Evolutionary conservation across 1,140 invertebrate species (phyloP).

Genomic region (Zelostemma sp.): DNA sequence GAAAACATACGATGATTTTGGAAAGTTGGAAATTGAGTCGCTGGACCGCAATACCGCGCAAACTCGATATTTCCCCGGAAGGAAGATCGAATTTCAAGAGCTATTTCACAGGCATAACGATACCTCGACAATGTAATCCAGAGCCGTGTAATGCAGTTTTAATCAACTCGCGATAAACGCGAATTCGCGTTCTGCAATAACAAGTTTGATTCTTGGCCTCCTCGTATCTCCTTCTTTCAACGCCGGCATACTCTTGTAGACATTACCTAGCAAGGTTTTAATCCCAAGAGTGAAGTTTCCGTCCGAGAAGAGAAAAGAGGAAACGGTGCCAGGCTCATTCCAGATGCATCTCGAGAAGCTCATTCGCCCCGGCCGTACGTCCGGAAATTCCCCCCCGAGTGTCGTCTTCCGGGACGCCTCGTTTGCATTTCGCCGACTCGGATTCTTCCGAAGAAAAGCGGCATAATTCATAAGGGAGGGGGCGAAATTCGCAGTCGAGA

Average conservation of each 20-base stretch:
- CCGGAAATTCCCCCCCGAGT: slow-evolving; percentile 34
- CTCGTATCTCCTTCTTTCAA: slow-evolving; percentile 27
- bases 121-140: too few species aligned
- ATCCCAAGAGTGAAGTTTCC: slow-evolving; percentile 31
- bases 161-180: too few species aligned
- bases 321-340: slow-evolving; percentile 43
- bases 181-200: slow-evolving; percentile 37
- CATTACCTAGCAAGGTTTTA: slow-evolving; percentile 29
- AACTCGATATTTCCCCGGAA: too few species aligned
- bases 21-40: too few species aligned
- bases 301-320: slow-evolving; percentile 7
- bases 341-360: slow-evolving; percentile 52
- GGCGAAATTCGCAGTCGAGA: slow-evolving; percentile 9
- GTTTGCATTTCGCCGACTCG: slow-evolving; percentile 23
- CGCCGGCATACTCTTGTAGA: slow-evolving; percentile 16
- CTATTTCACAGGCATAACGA: too few species aligned
- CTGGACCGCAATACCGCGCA: too few species aligned
- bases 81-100: too few species aligned
- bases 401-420: slow-evolving; percentile 9
- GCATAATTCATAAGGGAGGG: slow-evolving; percentile 38
- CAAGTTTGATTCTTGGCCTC: slow-evolving; percentile 29
- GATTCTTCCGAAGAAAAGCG: slow-evolving; percentile 29
- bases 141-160: too few species aligned
- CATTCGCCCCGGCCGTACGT: slow-evolving; percentile 34
- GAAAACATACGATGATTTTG: too few species aligned